Evolutionary conservation across 2,797 vertebrate species (phyloP).

Genomic region (Holocentrus rufus): DNA sequence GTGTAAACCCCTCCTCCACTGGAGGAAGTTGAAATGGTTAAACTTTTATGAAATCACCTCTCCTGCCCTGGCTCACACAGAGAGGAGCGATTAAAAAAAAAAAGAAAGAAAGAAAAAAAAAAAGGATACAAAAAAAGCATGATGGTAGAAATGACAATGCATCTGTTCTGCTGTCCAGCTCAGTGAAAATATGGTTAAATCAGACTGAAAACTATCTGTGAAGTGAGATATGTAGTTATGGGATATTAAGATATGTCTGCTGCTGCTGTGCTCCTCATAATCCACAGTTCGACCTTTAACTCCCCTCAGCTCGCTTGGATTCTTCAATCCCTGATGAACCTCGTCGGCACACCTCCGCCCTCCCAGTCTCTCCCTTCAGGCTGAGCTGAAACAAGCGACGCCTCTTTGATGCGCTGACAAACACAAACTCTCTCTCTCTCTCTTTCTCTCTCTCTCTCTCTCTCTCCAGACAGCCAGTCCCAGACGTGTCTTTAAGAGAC

Average conservation of each 20-base stretch:
- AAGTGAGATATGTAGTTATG: slow-evolving; percentile 59
- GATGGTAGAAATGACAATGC: slow-evolving; percentile 54
- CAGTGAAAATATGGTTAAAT: slow-evolving; percentile 51
- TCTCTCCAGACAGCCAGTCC: slow-evolving; percentile 11
- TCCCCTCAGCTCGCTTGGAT: slow-evolving; percentile 21
- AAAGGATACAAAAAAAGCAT: slow-evolving; percentile 33
- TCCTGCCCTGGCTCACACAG: slow-evolving; percentile 51
- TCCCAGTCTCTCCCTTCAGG: background rate
- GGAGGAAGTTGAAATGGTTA: slow-evolving; percentile 73
- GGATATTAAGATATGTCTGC: slow-evolving; percentile 62
- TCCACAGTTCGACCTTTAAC: slow-evolving; percentile 35
- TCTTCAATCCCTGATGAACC: slow-evolving; percentile 45
- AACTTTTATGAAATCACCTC: slow-evolving; percentile 50
- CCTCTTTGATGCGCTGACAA: slow-evolving; percentile 25
- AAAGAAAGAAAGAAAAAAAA: background rate
- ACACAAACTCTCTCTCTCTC: background rate
- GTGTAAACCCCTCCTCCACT: slow-evolving; percentile 76
- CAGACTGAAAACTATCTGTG: slow-evolving; percentile 44
- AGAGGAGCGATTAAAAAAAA: slow-evolving; percentile 43
- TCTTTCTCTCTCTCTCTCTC: background rate
- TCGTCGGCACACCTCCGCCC: slow-evolving; percentile 19
- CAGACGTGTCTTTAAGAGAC: slow-evolving; percentile 38
- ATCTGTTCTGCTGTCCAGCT: slow-evolving; percentile 33
- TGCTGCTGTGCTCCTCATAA: slow-evolving; percentile 45
- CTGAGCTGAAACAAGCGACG: slow-evolving; percentile 1